Base-by-base conservation (phyloP, 2,888 invertebrate genomes). In the Lobophora halterata region DNA sequence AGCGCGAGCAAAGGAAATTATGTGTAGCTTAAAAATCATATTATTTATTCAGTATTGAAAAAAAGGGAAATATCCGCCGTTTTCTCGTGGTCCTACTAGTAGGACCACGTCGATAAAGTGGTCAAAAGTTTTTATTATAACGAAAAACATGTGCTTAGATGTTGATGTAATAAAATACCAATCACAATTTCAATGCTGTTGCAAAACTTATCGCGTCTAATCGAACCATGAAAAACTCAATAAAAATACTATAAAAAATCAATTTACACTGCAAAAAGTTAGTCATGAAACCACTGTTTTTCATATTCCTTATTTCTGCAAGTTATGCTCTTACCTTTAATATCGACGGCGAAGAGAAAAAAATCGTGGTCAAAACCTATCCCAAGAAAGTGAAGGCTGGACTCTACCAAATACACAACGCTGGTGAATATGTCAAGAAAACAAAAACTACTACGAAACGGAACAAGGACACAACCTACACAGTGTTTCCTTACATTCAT, bases 361-460 rank as follows among this genome's bases (percentile, higher is more conserved):
- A 46, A 16, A 2, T 36, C 14, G 11, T 37, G 9, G 26, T 49
- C 1, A 63, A 60, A 25, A 16, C 29, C 1, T 64, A 42, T 18
- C 67, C 71, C 0, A 71, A 71, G 34, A 70, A 71, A 43, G 54
- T 59, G 3, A 47, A 46, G 5, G 30, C 53, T 3, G 65, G 57
- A 5, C 54, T 61, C 5, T 49, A 69, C 2, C 59, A 61, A 29
- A 55, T 75, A 24, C 26, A 73, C 9, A 65, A 76, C 13, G 50
- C 68, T 1, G 65, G 63, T 10, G 72, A 66, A 49, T 66, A 61
- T 49, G 24, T 56, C 0, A 69, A 61, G 33, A 32, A 28, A 21
- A 10, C 11, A 1, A 5, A 12, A 23, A 1, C 8, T 9, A 20
- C 26, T 1, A 26, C 34, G 3, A 41, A 42, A 5, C 16, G 31